Percentiles rank a stretch among this genome's conserved stretches.
These are phyloP conservation scores for Drosophila kanapiae DNA, from an alignment of 1,140 invertebrate genomes.

Conservation along the genomic window DNA sequence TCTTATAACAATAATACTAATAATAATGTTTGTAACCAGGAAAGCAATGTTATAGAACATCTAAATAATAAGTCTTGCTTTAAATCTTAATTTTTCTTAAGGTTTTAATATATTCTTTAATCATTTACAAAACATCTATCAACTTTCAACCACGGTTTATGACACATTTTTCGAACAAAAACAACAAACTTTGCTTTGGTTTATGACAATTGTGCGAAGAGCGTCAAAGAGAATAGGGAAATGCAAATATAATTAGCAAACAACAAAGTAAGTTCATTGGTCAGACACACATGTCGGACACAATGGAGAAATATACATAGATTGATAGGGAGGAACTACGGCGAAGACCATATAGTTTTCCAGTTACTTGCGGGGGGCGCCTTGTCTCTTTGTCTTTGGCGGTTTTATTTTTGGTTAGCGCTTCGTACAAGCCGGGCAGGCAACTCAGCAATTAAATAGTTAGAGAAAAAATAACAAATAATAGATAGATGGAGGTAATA, in stretches of 20 bases:
- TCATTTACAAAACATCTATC: background rate
- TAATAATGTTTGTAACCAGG: no score
- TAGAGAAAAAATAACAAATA: background rate
- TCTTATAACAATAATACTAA: no score
- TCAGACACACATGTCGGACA: slow-evolving; percentile 44
- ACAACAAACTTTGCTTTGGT: slow-evolving; percentile 34
- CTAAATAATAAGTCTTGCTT: background rate
- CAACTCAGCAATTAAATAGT: slow-evolving; percentile 10
- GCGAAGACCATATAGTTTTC: background rate
- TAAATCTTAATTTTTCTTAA: fast-evolving
- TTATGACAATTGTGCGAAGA: slow-evolving; percentile 57
- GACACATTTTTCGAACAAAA: slow-evolving; percentile 14
- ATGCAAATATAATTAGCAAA: slow-evolving; percentile 71
- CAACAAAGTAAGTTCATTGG: slow-evolving; percentile 72
- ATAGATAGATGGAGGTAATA: background rate
- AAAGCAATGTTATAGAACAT: no score
- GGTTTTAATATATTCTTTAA: background rate
- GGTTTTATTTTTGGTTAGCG: slow-evolving; percentile 24
- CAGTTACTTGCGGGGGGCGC: slow-evolving; percentile 6
- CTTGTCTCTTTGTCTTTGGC: slow-evolving; percentile 17
- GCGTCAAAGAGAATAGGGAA: slow-evolving; percentile 51
- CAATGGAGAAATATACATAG: background rate
- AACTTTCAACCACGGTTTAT: slow-evolving; percentile 30
- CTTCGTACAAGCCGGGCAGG: slow-evolving; percentile 22
- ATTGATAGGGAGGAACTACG: background rate